Conservation (phyloP, 2,797 vertebrate species). For the Muscicapa comitata region DNA sequence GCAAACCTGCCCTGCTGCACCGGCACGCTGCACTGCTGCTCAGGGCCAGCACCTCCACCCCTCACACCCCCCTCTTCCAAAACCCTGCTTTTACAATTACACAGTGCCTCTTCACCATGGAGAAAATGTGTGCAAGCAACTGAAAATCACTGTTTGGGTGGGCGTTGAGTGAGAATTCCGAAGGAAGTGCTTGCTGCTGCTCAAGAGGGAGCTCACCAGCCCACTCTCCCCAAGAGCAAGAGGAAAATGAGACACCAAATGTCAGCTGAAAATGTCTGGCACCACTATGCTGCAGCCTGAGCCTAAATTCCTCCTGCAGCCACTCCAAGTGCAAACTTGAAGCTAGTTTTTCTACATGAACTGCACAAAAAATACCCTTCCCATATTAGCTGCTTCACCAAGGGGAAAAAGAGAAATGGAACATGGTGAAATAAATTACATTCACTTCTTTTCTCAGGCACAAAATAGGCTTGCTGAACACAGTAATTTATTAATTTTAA, state of each 20-base stretch:
- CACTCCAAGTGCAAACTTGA: neutral
- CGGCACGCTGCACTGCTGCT: neutral
- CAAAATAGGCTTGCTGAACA: constrained; percentile 56
- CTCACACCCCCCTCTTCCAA: neutral
- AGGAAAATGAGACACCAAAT: constrained; percentile 26
- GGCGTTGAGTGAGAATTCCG: neutral
- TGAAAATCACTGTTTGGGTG: constrained; percentile 6
- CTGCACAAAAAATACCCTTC: constrained; percentile 15
- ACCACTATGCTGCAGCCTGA: neutral
- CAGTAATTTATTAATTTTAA: constrained; percentile 66
- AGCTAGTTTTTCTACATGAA: neutral
- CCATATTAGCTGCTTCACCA: constrained; percentile 1
- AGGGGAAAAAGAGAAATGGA: constrained; percentile 14
- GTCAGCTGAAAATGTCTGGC: constrained; percentile 17
- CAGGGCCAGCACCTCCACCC: neutral
- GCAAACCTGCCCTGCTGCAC: neutral
- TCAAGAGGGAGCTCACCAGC: constrained; percentile 5
- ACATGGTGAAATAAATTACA: constrained; percentile 48
- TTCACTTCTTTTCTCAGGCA: constrained; percentile 44
- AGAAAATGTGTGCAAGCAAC: neutral
- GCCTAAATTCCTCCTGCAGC: neutral
- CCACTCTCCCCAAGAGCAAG: neutral
- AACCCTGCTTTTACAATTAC: neutral
- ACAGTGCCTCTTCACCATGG: neutral
- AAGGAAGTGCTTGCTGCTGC: constrained; percentile 16